Evolutionary conservation across 1,140 invertebrate genomes (phyloP).

Genomic region (Hetaerina americana): DNA sequence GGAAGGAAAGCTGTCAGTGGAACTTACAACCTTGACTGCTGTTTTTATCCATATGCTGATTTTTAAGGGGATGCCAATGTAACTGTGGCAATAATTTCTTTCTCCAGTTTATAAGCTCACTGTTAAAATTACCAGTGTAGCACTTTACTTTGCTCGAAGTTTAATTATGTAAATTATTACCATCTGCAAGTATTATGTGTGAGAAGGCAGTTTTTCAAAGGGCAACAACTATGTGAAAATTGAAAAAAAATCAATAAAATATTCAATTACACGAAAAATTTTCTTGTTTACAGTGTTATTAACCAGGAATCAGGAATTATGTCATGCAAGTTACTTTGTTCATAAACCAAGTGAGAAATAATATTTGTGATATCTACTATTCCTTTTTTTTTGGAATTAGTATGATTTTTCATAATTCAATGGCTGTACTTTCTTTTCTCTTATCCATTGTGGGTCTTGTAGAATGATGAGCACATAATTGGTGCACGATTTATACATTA

Average conservation of each 20-base stretch:
- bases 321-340: background rate
- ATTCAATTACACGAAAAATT: background rate
- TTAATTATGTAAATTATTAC: background rate
- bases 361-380: background rate
- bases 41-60: slow-evolving; percentile 3
- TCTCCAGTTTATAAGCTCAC: background rate
- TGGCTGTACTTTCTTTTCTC: background rate
- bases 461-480: too few relatives aligned
- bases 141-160: background rate
- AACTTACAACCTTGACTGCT: background rate
- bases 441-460: too few relatives aligned
- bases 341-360: background rate
- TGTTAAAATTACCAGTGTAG: background rate
- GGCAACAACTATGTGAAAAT: slow-evolving; percentile 11
- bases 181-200: slow-evolving; percentile 1
- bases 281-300: background rate
- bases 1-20: background rate
- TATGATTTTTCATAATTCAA: background rate
- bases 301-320: background rate
- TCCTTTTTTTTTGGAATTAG: background rate
- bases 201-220: slow-evolving; percentile 12
- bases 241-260: slow-evolving; percentile 6
- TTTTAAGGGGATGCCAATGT: slow-evolving; percentile 2
- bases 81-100: background rate
- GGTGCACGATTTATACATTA: too few relatives aligned